These are phyloP conservation scores for Buphagus erythrorhynchus DNA, from an alignment of 2,797 vertebrate genomes.

Conservation along the genomic window DNA sequence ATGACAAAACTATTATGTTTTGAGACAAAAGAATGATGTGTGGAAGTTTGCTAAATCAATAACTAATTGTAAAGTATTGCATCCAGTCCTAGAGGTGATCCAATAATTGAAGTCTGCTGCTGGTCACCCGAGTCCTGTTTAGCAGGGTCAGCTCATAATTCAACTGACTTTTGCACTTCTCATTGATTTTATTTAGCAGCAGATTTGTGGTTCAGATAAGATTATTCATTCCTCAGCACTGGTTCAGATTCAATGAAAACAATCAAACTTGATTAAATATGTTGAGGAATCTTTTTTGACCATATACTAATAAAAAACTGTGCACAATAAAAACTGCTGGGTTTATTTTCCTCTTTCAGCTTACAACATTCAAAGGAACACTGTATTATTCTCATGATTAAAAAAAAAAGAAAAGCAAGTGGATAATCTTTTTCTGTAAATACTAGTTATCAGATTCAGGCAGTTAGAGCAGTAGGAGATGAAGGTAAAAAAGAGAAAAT, in stretches of 20 bases:
- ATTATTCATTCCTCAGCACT: not conserved
- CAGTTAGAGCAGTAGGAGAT: not conserved
- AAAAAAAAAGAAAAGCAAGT: not conserved
- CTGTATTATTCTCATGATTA: accelerated
- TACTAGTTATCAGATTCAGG: not conserved
- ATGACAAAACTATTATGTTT: not conserved
- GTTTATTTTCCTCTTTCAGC: not conserved
- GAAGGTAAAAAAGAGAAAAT: not conserved
- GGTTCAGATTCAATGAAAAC: not conserved
- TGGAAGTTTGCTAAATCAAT: slow-evolving; percentile 33
- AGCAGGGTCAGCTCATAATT: slow-evolving; percentile 32
- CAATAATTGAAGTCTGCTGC: slow-evolving; percentile 13
- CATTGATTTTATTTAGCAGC: slow-evolving; percentile 49
- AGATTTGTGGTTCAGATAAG: slow-evolving; percentile 24
- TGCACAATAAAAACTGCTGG: not conserved
- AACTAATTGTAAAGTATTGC: slow-evolving; percentile 31
- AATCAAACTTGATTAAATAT: not conserved
- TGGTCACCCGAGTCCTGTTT: slow-evolving; percentile 16
- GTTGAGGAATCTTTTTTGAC: not conserved
- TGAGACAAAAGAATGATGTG: slow-evolving; percentile 35
- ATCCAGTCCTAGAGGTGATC: not conserved
- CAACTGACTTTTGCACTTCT: slow-evolving; percentile 4
- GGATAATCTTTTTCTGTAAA: not conserved
- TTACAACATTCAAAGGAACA: not conserved
- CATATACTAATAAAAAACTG: not conserved